These are phyloP conservation scores for Philopotamus ludificatus DNA, from an alignment of 1,140 invertebrate species.

Conservation along the genomic window DNA sequence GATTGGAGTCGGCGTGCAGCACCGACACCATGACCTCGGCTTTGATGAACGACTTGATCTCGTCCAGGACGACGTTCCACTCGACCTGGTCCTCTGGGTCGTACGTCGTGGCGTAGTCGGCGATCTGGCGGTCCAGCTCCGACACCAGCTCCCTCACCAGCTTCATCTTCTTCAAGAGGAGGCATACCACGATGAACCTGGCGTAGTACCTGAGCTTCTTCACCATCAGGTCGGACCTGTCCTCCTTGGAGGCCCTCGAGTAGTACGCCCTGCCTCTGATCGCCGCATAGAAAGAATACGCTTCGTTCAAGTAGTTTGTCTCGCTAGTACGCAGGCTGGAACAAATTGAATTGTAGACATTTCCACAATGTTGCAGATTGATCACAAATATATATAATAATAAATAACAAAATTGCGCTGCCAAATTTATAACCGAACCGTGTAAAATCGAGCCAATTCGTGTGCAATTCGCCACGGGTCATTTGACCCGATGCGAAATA, in stretches of 20 bases:
- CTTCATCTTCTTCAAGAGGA: constrained; percentile 93
- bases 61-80: constrained; percentile 91
- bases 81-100: constrained; percentile 96
- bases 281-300: constrained; percentile 94
- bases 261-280: constrained; percentile 93
- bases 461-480: no score
- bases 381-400: no score
- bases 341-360: constrained; percentile 33
- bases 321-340: constrained; percentile 89
- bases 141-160: constrained; percentile 87
- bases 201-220: constrained; percentile 97
- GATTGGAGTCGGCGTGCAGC: constrained; percentile 79
- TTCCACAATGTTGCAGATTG: neutral
- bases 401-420: no score
- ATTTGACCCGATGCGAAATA: no score
- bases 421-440: no score
- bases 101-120: constrained; percentile 91
- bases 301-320: constrained; percentile 93
- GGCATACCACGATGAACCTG: constrained; percentile 93
- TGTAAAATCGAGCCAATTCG: no score
- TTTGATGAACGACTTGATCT: constrained; percentile 93
- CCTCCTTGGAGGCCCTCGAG: constrained; percentile 89
- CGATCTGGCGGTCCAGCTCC: constrained; percentile 87
- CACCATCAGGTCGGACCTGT: constrained; percentile 94
- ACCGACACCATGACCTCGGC: constrained; percentile 88